These are phyloP conservation scores for Ginglymostoma cirratum DNA, from an alignment of 2,113 vertebrate genomes.

Conservation along the genomic window DNA sequence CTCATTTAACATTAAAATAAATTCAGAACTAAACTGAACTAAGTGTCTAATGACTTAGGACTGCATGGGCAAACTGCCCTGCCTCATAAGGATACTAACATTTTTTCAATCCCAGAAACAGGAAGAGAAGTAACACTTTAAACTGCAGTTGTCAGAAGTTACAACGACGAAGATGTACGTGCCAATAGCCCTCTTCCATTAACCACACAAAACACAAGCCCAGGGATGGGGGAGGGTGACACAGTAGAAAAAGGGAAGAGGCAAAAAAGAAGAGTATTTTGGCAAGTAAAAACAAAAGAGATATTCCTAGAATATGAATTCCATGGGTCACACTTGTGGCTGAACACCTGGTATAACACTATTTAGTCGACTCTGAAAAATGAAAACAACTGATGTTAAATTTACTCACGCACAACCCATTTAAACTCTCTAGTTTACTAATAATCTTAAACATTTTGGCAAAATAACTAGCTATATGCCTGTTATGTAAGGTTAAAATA, in stretches of 20 bases:
- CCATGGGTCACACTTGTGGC: not conserved
- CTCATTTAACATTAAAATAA: not conserved
- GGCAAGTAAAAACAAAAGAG: not conserved
- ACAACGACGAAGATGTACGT: not conserved
- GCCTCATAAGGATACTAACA: not conserved
- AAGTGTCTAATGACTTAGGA: not conserved
- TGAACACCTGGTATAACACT: not conserved
- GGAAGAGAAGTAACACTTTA: not conserved
- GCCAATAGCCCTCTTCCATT: not conserved
- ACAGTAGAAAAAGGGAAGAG: not conserved
- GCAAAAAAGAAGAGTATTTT: not conserved
- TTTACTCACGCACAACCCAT: not conserved
- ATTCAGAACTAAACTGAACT: not conserved
- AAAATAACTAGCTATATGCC: not conserved
- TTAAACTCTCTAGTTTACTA: not conserved
- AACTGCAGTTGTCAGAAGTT: not conserved
- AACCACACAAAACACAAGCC: not conserved
- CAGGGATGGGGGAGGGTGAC: not conserved
- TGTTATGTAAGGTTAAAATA: not conserved
- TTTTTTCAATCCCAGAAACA: not conserved
- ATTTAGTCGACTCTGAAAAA: not conserved
- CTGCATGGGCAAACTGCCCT: not conserved
- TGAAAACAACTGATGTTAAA: not conserved
- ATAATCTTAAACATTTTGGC: not conserved
- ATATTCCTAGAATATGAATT: not conserved